These are phyloP conservation scores for Pentamera pediparva DNA, from an alignment of 53 echinoderm and acorn worm species.

Conservation along the genomic window DNA sequence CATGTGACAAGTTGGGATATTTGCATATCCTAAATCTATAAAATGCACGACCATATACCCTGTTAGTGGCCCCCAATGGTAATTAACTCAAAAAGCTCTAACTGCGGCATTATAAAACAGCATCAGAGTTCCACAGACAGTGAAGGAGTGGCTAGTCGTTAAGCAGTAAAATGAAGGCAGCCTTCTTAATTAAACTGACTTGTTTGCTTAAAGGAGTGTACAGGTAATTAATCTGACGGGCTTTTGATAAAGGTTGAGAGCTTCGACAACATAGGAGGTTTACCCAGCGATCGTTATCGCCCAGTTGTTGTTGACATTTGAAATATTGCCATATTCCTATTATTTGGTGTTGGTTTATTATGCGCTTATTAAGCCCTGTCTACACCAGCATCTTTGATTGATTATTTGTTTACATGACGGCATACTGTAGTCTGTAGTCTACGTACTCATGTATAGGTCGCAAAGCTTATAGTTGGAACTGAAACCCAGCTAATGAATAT, in stretches of 20 bases:
- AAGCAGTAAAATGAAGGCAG: slow-evolving; percentile 35
- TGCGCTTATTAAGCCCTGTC: slow-evolving; percentile 30
- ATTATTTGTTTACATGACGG: slow-evolving; percentile 34
- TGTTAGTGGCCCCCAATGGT: slow-evolving; percentile 30
- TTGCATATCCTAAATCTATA: slow-evolving; percentile 33
- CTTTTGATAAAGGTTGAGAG: slow-evolving; percentile 28
- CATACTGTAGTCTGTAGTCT: too few species aligned
- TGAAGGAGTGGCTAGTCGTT: slow-evolving; percentile 25
- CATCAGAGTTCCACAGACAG: slow-evolving; percentile 16
- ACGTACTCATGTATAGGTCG: too few species aligned
- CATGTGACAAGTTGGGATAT: slow-evolving; percentile 25
- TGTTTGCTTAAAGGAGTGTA: slow-evolving; percentile 39
- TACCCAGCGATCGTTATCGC: slow-evolving; percentile 26
- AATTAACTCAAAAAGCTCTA: slow-evolving; percentile 28
- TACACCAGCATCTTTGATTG: slow-evolving; percentile 17
- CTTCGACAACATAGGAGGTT: slow-evolving; percentile 28
- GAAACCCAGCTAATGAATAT: too few species aligned
- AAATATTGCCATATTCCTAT: slow-evolving; percentile 31
- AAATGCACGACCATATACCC: slow-evolving; percentile 23
- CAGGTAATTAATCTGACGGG: slow-evolving; percentile 38
- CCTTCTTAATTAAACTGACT: slow-evolving; percentile 38
- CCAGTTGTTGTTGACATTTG: slow-evolving; percentile 30
- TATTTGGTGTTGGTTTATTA: slow-evolving; percentile 25
- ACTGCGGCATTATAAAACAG: slow-evolving; percentile 28
- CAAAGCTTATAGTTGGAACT: too few species aligned